phyloP scores from a whole-genome alignment of 2,113 vertebrate species.

The Phodopus roborovskii region DNA sequence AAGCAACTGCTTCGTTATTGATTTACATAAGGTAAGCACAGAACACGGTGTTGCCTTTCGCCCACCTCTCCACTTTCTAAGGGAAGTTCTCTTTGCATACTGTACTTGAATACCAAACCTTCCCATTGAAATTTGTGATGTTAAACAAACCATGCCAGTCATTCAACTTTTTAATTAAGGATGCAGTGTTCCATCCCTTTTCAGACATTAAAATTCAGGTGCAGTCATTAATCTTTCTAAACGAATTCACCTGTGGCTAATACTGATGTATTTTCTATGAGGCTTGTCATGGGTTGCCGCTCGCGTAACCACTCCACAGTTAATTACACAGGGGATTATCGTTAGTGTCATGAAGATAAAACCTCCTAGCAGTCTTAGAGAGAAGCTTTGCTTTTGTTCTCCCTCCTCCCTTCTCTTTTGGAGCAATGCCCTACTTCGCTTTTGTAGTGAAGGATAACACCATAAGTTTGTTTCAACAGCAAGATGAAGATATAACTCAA shows the following conservation, averaged over 20 bases:
- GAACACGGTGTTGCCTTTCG: conserved; percentile 87
- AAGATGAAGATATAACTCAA: conserved; percentile 67
- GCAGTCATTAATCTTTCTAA: conserved; percentile 94
- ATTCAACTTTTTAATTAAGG: conserved; percentile 94
- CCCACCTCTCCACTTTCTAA: conserved; percentile 84
- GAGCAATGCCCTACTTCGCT: conserved; percentile 86
- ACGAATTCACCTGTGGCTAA: conserved; percentile 95
- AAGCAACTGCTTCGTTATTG: conserved; percentile 87
- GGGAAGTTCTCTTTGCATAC: conserved; percentile 85
- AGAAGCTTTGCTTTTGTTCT: conserved; percentile 66
- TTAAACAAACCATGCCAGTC: conserved; percentile 93
- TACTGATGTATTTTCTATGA: conserved; percentile 94
- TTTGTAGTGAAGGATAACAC: conserved; percentile 86
- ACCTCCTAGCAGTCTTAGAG: conserved; percentile 85
- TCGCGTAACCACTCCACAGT: conserved; percentile 90
- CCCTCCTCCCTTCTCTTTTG: conserved; percentile 68
- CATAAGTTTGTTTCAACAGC: conserved; percentile 77
- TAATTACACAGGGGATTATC: conserved; percentile 94
- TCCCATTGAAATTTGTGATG: conserved; percentile 88
- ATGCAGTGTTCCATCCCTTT: conserved; percentile 92
- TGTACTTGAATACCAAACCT: conserved; percentile 89
- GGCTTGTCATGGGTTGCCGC: conserved; percentile 91
- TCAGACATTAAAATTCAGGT: conserved; percentile 93
- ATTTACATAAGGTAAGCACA: conserved; percentile 88
- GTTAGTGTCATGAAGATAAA: conserved; percentile 91